Base-by-base conservation (phyloP, 2,113 vertebrate genomes). In the Pica pica region DNA sequence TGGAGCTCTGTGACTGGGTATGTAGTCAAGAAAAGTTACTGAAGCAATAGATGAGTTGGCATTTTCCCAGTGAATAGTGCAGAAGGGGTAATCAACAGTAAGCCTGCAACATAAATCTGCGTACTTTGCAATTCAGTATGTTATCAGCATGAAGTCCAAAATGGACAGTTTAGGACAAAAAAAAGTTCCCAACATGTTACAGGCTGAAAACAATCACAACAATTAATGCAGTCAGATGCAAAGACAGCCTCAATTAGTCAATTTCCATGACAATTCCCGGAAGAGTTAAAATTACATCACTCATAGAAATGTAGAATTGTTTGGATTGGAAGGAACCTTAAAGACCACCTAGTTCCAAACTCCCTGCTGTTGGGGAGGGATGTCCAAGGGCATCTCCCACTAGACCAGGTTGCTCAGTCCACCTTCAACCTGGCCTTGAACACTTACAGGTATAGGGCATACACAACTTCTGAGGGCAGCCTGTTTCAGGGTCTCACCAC, bases 21-120 rank as follows among this genome's bases (percentile, higher is more conserved):
- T 67, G 22, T 27, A 80, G 16, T n/a, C 20, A 90, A 35, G 28
- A 74, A 9, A 91, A 89, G 31, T 49, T 90, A 39, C n/a, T 50
- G 33, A 61, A 56, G 11, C 13, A 49, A 11, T 23, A 49, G 19
- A 28, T 30, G 1, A 11, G 12, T 39, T 96, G 6, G 0, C 13
- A 67, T 67, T 90, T 93, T 85, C 30, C 7, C 11, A 19, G 23
- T 22, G 41, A 91, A 47, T 27, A 44, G 2, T 14, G 18, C 21
- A 67, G n/a, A 79, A 63, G 14, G 7, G 9, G 2, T 65, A 82
- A 50, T 71, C 42, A 76, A 35, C 24, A 73, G 10, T 31, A 78
- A 49, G 9, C 0, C 0, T 59, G 28, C 7, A 65, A 68, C 1
- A 4, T 44, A 37, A 86, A 44, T 61, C n/a, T 53, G 3, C 14